A percentile compares a stretch with the other conserved stretches of the same genome.
phyloP scores from a whole-genome alignment of 2,888 invertebrate species.

The Diabrotica balteata region DNA sequence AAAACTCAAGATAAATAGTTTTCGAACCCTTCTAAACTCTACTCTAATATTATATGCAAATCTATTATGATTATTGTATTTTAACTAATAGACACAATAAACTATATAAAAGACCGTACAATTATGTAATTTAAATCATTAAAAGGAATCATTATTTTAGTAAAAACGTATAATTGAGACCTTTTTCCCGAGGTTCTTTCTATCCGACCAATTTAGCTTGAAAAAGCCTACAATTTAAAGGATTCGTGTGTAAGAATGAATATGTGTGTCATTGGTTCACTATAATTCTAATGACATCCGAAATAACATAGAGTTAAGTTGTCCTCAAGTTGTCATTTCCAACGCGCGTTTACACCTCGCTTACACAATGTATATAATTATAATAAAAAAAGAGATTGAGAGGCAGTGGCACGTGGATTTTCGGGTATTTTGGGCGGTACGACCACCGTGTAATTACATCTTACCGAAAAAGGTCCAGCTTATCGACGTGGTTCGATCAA shows the following conservation, averaged over 20 bases:
- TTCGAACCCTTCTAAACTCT: too few relatives aligned
- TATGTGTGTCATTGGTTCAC: conserved; percentile 33
- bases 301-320: conserved; percentile 52
- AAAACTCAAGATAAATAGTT: too few relatives aligned
- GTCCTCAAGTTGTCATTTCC: conserved; percentile 48
- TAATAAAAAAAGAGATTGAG: conserved; percentile 59
- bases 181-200: conserved; percentile 10
- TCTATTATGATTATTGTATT: conserved; percentile 3
- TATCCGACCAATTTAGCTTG: conserved; percentile 24
- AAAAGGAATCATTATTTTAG: conserved; percentile 2
- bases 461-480: conserved; percentile 47
- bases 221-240: conserved; percentile 32
- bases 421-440: conserved; percentile 44
- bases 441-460: conserved; percentile 54
- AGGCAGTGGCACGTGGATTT: conserved; percentile 50
- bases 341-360: conserved; percentile 43
- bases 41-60: too few relatives aligned
- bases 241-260: conserved; percentile 32
- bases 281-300: conserved; percentile 50
- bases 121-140: conserved; percentile 2
- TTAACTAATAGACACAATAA: conserved; percentile 19
- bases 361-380: conserved; percentile 60
- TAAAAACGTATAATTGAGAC: conserved; percentile 24
- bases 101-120: conserved; percentile 2
- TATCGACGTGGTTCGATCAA: conserved; percentile 52